phyloP scores from a whole-genome alignment of 2,888 invertebrate species.

The Ornithoptera alexandrae region DNA sequence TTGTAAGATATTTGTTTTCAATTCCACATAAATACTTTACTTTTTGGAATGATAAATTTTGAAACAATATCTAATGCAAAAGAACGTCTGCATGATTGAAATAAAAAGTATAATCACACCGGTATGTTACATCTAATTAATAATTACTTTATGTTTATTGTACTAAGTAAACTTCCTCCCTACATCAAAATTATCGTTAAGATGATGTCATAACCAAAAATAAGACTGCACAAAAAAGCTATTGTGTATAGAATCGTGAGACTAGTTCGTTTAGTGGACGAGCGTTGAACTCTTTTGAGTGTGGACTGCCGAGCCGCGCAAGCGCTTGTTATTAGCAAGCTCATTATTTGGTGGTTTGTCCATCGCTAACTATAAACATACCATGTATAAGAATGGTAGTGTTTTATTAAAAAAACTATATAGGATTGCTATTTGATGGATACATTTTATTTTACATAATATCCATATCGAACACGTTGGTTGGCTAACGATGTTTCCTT shows the following conservation, averaged over 20 bases:
- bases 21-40: background rate
- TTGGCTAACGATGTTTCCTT: too few relatives aligned
- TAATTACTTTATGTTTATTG: background rate
- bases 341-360: conserved; percentile 2
- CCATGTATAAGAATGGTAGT: too few relatives aligned
- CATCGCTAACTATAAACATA: background rate
- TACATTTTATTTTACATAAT: too few relatives aligned
- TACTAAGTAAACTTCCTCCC: background rate
- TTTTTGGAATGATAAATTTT: background rate
- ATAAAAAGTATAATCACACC: background rate
- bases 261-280: conserved; percentile 65
- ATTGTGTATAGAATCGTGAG: conserved; percentile 76
- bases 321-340: conserved; percentile 56
- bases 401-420: background rate
- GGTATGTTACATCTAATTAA: background rate
- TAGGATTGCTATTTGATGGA: background rate
- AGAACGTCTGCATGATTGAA: background rate
- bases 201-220: conserved; percentile 77
- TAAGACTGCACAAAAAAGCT: conserved; percentile 72
- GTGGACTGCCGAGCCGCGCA: conserved; percentile 65
- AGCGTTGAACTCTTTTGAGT: conserved; percentile 76
- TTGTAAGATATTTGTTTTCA: background rate
- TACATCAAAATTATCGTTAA: conserved; percentile 22
- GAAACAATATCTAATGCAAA: background rate
- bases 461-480: too few relatives aligned